Evolutionary conservation across 2,113 vertebrate species (phyloP), one percentile per base, ranked within the genome.

Genomic region (Nothoprocta perdicaria): DNA sequence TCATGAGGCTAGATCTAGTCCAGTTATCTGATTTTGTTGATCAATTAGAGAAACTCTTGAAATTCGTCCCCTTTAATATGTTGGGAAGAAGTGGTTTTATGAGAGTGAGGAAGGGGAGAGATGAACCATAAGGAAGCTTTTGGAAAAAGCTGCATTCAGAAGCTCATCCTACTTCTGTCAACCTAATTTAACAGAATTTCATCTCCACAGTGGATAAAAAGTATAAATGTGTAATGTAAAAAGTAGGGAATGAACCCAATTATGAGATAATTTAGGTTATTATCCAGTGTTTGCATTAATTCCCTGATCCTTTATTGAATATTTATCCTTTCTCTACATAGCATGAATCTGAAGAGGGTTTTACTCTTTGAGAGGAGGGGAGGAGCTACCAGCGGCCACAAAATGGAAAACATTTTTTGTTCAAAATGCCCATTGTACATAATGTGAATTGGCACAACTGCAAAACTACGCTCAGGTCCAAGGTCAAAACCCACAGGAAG

Each of bases 31-130:
- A 71, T 48, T 60, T 48, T 35, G 5, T 48, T 82, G 80, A 69
- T 68, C 81, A 79, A 21, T 81, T 67, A 88, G 90, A 95, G 85
- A 96, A 95, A 94, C 88, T 53, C n/a, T 89, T 82, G 10, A 88
- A 85, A 87, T 95, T 94, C 78, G 73, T 88, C 19, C 66, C 67
- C 43, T 78, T 80, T 61, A 82, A 89, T 81, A 89, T 75, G 80
- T 94, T 67, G 38, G 81, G 79, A 80, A 92, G 82, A 94, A 83
- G 75, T 66, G 16, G 14, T 50, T 94, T 95, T 90, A 29, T 52
- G 33, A 48, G 62, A 92, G 45, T 62, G 86, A 80, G 43, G 33
- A 23, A 55, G 24, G 23, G 35, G 60, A 73, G 71, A 60, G 38
- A 69, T 78, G 77, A 84, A 74, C 62, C 78, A 31, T 77, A 79